phyloP scores from a whole-genome alignment of 2,113 vertebrate species.

The Coregonus clupeaformis region DNA sequence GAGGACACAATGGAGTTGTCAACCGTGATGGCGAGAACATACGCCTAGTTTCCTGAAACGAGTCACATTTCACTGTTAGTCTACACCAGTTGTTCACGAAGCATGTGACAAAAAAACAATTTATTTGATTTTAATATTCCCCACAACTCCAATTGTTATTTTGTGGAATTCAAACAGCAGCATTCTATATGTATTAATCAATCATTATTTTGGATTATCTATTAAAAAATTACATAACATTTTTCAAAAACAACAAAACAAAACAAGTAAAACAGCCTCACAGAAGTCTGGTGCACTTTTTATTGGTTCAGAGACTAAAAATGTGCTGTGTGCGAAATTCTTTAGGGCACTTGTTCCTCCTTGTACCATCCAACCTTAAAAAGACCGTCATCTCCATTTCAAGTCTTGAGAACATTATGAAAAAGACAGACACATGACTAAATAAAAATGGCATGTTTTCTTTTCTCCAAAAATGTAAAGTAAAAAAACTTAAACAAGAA shows the following conservation, averaged over 20 bases:
- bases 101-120: too few species aligned
- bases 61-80: too few species aligned
- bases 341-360: slow-evolving; percentile 70
- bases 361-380: slow-evolving; percentile 47
- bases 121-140: too few species aligned
- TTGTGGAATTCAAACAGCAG: too few species aligned
- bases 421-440: slow-evolving; percentile 62
- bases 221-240: slow-evolving; percentile 9
- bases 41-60: too few species aligned
- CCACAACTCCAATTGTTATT: too few species aligned
- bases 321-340: slow-evolving; percentile 68
- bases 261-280: slow-evolving; percentile 39
- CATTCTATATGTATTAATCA: too few species aligned
- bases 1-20: too few species aligned
- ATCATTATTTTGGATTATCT: neutral
- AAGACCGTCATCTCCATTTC: slow-evolving; percentile 58
- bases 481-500: slow-evolving; percentile 51
- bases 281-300: slow-evolving; percentile 63
- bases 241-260: neutral
- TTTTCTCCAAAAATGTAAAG: slow-evolving; percentile 47
- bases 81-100: too few species aligned
- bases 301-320: slow-evolving; percentile 75
- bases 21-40: too few species aligned
- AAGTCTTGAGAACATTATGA: slow-evolving; percentile 70
- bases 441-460: slow-evolving; percentile 48